Evolutionary conservation across 2,113 vertebrate genomes (phyloP).

Genomic region (Aythya baeri): DNA sequence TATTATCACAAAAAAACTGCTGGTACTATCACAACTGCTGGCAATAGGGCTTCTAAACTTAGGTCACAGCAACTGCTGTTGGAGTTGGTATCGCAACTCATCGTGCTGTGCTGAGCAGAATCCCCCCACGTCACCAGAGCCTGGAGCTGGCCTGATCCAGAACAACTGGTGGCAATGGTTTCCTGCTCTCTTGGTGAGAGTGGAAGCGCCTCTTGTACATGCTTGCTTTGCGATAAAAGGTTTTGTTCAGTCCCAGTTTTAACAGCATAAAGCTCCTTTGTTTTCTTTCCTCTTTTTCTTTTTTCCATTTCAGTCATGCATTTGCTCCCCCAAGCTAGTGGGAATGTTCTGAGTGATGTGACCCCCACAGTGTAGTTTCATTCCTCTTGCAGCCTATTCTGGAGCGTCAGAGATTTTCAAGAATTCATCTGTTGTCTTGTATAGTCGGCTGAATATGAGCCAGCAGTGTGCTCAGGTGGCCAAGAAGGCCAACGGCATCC

Average conservation of each 20-base stretch:
- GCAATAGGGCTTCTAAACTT: not conserved
- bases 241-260: not conserved
- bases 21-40: not conserved
- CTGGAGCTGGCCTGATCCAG: not conserved
- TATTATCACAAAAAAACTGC: not conserved
- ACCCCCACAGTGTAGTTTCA: not conserved
- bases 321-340: not conserved
- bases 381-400: not conserved
- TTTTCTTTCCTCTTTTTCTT: not conserved
- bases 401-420: not conserved
- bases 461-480: too few relatives aligned
- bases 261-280: not conserved
- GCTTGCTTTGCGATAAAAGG: not conserved
- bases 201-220: not conserved
- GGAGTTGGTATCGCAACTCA: not conserved
- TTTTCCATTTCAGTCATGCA: not conserved
- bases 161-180: accelerated
- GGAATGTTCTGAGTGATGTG: not conserved
- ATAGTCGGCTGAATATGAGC: too few relatives aligned
- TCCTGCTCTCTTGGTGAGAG: not conserved
- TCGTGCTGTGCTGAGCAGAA: not conserved
- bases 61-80: not conserved
- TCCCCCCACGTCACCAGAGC: not conserved
- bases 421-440: not conserved
- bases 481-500: too few relatives aligned